Evolutionary conservation across 1,140 invertebrate species (phyloP), one percentile per base, ranked within the genome.

Genomic region (Drosophila pallidifrons): DNA sequence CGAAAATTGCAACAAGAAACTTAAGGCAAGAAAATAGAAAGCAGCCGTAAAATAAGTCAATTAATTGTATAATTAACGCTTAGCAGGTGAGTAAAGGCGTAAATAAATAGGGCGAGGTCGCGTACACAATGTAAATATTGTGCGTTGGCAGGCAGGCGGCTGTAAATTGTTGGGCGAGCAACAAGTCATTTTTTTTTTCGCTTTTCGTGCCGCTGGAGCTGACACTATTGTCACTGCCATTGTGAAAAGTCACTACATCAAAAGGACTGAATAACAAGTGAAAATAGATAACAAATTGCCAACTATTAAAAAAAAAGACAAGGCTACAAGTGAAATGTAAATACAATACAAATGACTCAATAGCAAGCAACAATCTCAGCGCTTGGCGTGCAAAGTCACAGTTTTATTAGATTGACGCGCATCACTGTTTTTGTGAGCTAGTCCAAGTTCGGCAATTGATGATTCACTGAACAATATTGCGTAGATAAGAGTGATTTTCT

Each of bases 61-160:
- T 46, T 28, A 49, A 63, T 51, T 41, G 63, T 59, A 77, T n/a
- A 49, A 51, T 32, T 49, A 43, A 71, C 54, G 78, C 46, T 63
- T 38, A 46, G 59, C 74, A 79, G 82, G 81, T 85, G 20, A 81
- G 81, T 77, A 35, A 15, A n/a, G 6, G 54, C 20, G 8, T n/a
- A 32, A 10, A 8, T 16, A 63, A 70, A 52, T 49, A 15, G 58
- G 58, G 25, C 25, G 57, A 54, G 66, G 49, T 55, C 46, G 28
- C 30, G 15, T 43, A 25, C 55, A 8, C 54, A 72, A 60, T 64
- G 81, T 77, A 82, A 82, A 75, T 74, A 72, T 35, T 47, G 72
- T 77, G 66, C 58, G 82, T 81, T 86, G 81, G 82, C 82, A 81
- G 81, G 82, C 82, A 81, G 13, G 11, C 66, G 63, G 55, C 60